A percentile compares a stretch with the other conserved stretches of the same genome.
Evolutionary conservation across 2,888 invertebrate genomes (phyloP).

Genomic region (Abscondita cerata): DNA sequence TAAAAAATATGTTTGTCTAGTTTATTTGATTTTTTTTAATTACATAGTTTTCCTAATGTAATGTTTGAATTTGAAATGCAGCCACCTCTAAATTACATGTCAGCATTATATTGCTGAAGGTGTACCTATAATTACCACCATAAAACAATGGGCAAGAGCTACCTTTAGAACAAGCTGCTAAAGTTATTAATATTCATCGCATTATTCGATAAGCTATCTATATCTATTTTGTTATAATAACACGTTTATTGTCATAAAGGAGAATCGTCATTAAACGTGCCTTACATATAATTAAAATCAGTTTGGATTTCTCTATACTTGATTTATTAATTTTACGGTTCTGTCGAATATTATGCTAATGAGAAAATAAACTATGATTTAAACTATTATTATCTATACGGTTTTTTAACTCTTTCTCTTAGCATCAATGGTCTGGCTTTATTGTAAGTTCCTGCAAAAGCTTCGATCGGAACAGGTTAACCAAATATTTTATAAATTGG

Average conservation of each 20-base stretch:
- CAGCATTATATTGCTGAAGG: slow-evolving; percentile 19
- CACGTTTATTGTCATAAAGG: slow-evolving; percentile 9
- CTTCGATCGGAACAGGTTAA: no score
- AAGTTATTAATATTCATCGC: slow-evolving; percentile 31
- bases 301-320: no score
- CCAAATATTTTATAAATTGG: no score
- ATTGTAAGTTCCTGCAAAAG: no score
- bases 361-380: no score
- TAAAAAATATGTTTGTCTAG: slow-evolving; percentile 12
- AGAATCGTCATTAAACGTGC: not conserved
- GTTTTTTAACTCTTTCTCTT: no score
- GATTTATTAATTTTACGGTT: no score
- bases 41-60: slow-evolving; percentile 21
- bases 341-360: no score
- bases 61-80: slow-evolving; percentile 27
- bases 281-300: not conserved
- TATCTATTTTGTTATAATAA: slow-evolving; percentile 29
- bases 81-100: slow-evolving; percentile 27
- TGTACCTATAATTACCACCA: slow-evolving; percentile 27
- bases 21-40: slow-evolving; percentile 22
- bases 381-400: no score
- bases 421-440: no score
- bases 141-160: slow-evolving; percentile 31
- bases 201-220: slow-evolving; percentile 24
- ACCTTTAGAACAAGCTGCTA: slow-evolving; percentile 28